phyloP scores from a whole-genome alignment of 2,797 vertebrate species.

The Coracias cyanogaster region DNA sequence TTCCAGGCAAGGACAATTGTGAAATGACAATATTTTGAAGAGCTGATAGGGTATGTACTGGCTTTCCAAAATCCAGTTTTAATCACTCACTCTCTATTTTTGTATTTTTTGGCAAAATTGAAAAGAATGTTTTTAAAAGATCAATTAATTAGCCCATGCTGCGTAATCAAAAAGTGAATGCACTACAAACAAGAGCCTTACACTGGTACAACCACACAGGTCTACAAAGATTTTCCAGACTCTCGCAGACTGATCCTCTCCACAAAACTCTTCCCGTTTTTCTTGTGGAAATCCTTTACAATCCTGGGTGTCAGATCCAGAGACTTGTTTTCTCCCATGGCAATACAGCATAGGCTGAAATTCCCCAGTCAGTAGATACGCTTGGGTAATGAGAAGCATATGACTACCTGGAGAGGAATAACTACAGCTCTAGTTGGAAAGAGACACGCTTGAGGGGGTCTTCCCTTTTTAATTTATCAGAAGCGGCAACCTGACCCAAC shows the following conservation, averaged over 20 bases:
- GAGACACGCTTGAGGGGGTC: not conserved
- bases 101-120: conserved; percentile 14
- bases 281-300: not conserved
- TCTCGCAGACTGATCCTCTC: not conserved
- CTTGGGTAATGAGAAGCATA: not conserved
- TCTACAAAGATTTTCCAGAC: not conserved
- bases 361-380: not conserved
- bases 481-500: not conserved
- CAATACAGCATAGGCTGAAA: not conserved
- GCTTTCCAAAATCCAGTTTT: conserved; percentile 60
- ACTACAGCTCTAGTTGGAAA: not conserved
- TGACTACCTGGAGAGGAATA: not conserved
- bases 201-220: not conserved
- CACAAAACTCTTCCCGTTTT: not conserved
- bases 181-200: conserved; percentile 23
- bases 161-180: conserved; percentile 28
- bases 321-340: not conserved
- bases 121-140: conserved; percentile 45
- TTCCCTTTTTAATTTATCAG: not conserved
- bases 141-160: not conserved
- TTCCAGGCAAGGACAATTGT: not conserved
- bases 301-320: not conserved
- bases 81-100: conserved; percentile 11
- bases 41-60: conserved; percentile 9
- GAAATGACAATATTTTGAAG: conserved; percentile 54